Conservation (phyloP, 64 coral and sea anemone species). For the Pachyseris speciosa region DNA sequence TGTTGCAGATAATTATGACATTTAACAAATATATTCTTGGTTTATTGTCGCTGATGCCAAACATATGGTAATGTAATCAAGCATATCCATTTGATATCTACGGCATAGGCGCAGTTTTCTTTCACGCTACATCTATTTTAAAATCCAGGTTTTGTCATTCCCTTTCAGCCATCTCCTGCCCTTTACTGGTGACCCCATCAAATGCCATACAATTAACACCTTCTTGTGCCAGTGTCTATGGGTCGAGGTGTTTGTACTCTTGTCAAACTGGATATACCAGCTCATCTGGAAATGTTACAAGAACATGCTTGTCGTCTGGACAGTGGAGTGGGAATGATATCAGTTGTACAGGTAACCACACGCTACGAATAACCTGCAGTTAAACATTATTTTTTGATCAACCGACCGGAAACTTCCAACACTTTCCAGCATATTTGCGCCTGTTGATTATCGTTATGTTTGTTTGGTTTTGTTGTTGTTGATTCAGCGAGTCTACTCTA, state of each 20-base stretch:
- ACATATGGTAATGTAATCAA: constrained; percentile 1
- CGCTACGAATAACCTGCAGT: background rate
- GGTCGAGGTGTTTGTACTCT: constrained; percentile 22
- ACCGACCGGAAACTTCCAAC: background rate
- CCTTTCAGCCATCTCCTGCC: constrained; percentile 30
- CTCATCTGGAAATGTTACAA: constrained; percentile 17
- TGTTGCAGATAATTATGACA: background rate
- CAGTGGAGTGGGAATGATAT: constrained; percentile 29
- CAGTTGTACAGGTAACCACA: constrained; percentile 11
- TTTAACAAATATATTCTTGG: background rate
- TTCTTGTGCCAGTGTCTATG: background rate
- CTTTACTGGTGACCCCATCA: background rate
- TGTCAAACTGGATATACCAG: constrained; percentile 46
- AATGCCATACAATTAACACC: background rate
- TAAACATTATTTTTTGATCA: background rate
- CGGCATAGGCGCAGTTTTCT: background rate
- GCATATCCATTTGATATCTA: background rate
- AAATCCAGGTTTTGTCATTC: background rate
- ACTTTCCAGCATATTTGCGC: background rate
- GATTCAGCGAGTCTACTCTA: background rate
- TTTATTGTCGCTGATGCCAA: background rate
- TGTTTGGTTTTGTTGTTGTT: background rate
- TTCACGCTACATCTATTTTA: background rate
- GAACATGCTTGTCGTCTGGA: constrained; percentile 6
- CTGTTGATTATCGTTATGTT: background rate